These are phyloP conservation scores for Cylas formicarius DNA, from an alignment of 1,140 invertebrate species.

Conservation along the genomic window DNA sequence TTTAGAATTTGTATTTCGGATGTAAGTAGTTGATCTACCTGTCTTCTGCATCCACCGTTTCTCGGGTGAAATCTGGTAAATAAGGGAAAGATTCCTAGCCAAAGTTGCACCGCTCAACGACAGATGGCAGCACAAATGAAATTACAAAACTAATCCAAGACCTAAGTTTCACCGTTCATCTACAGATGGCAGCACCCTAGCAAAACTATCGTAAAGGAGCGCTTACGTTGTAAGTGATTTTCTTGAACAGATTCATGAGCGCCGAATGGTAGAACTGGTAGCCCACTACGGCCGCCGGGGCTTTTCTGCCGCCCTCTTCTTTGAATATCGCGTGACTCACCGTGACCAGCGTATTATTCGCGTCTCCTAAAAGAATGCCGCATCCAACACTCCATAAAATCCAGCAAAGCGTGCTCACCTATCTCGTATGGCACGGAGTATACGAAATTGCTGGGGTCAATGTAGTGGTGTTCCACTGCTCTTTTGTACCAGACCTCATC, in stretches of 20 bases:
- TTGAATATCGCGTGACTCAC: constrained; percentile 82
- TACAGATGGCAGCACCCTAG: background rate
- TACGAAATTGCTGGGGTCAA: constrained; percentile 75
- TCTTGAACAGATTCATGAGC: constrained; percentile 66
- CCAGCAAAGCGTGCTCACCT: constrained; percentile 38
- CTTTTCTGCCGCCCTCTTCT: constrained; percentile 54
- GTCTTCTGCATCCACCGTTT: no score
- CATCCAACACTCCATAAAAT: background rate
- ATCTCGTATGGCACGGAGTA: constrained; percentile 78
- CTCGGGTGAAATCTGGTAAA: background rate
- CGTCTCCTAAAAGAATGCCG: constrained; percentile 42
- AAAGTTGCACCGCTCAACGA: no score
- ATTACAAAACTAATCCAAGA: no score
- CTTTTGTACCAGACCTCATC: constrained; percentile 91
- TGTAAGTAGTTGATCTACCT: no score
- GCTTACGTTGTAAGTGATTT: constrained; percentile 61
- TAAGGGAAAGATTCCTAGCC: no score
- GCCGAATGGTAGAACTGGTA: constrained; percentile 77
- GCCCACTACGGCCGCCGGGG: constrained; percentile 87
- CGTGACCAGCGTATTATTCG: constrained; percentile 69
- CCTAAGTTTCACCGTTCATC: no score
- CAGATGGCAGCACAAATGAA: no score
- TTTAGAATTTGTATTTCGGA: no score
- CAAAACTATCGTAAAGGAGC: constrained; percentile 2
- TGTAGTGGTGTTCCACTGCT: constrained; percentile 82